phyloP scores from a whole-genome alignment of 2,113 vertebrate species.

The Forbesichthys papilliferus region DNA sequence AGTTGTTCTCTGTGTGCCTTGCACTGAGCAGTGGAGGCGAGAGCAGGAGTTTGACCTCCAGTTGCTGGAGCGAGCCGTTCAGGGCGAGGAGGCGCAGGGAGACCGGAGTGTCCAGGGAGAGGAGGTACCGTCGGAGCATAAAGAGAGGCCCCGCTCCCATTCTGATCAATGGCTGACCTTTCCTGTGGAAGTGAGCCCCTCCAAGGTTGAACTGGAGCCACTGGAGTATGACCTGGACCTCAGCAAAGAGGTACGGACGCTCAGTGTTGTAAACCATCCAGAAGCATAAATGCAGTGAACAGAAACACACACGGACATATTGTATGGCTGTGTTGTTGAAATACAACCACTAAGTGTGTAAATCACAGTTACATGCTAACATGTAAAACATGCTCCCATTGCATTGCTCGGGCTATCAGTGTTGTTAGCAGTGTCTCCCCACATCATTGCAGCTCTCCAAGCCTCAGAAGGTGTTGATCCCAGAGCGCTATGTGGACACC shows the following conservation, averaged over 20 bases:
- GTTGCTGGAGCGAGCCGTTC: constrained; percentile 89
- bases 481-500: constrained; percentile 90
- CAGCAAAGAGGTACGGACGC: constrained; percentile 87
- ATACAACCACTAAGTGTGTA: no score
- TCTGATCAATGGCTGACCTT: constrained; percentile 88
- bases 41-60: constrained; percentile 99
- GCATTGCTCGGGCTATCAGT: no score
- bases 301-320: no score
- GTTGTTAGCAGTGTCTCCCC: background rate
- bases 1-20: constrained; percentile 43
- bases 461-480: constrained; percentile 92
- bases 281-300: no score
- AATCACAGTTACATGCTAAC: no score
- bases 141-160: constrained; percentile 72
- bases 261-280: background rate
- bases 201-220: constrained; percentile 86
- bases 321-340: no score
- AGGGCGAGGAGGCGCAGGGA: constrained; percentile 79
- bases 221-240: constrained; percentile 93
- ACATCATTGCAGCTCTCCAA: constrained; percentile 81
- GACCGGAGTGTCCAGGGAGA: constrained; percentile 82
- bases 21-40: constrained; percentile 88
- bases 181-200: constrained; percentile 73
- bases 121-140: constrained; percentile 78
- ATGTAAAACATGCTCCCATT: no score